Percentiles rank a stretch among this genome's conserved stretches.
Evolutionary conservation across 2,888 invertebrate species (phyloP).

Genomic region (Dinocampus coccinellae): DNA sequence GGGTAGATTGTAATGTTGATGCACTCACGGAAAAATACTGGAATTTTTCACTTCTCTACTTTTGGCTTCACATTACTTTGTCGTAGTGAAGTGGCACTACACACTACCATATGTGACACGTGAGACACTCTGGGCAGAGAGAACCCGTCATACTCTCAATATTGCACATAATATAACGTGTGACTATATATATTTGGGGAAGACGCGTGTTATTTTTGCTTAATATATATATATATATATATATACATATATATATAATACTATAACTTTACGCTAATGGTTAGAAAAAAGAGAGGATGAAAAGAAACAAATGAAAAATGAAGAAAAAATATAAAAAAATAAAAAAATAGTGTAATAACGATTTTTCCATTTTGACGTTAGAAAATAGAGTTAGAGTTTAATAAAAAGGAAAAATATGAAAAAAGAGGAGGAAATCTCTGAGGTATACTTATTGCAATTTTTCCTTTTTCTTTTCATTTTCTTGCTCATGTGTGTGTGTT

Average conservation of each 20-base stretch:
- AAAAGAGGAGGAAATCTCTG: neutral
- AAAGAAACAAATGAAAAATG: neutral
- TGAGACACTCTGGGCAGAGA: constrained; percentile 24
- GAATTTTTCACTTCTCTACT: no score
- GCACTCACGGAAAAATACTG: neutral
- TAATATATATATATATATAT: neutral
- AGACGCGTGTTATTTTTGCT: neutral
- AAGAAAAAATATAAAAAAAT: neutral
- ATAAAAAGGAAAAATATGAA: no score
- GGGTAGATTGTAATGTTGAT: no score
- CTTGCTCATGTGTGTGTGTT: neutral
- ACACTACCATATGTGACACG: constrained; percentile 23
- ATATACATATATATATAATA: no score
- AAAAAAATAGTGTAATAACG: constrained; percentile 2
- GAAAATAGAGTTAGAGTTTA: constrained; percentile 4
- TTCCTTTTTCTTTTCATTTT: no score
- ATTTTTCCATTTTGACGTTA: neutral
- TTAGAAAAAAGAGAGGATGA: neutral
- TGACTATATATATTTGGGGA: no score
- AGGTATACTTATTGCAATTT: neutral
- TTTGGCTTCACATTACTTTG: neutral
- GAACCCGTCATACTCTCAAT: constrained; percentile 33
- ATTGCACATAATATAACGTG: constrained; percentile 23
- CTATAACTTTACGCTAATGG: neutral
- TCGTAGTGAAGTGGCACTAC: neutral